Base-by-base conservation (phyloP, 2,113 vertebrate species). In the Elachura formosa region DNA sequence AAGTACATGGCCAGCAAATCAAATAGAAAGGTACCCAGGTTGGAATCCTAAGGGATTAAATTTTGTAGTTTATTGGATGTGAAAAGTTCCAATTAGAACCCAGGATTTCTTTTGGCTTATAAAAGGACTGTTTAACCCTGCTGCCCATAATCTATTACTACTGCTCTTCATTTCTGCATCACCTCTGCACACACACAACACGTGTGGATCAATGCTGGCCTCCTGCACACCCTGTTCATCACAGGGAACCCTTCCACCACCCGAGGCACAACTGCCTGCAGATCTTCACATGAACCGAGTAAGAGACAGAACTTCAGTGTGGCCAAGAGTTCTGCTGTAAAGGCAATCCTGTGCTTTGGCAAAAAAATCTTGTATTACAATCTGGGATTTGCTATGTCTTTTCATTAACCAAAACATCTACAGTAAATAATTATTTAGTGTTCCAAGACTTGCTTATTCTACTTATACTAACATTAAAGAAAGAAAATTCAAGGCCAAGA, bases 161-260 rank as follows among this genome's bases (percentile, higher is more conserved):
- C n/a, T 58, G 34, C 12, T 71, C 54, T 14, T 64, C 1, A 0
- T 31, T 63, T 29, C 49, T 64, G 31, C n/a, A 18, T 36, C 58
- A 6, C 22, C 26, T 26, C 1, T 36, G 40, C 22, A 46, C 58
- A 23, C 8, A 16, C 48, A 25, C 5, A 43, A 3, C 21, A 23
- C 0, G 0, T 4, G 9, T 6, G 14, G 5, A 8, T 20, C 17
- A 36, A 1, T 3, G 6, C 40, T 12, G 24, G n/a, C 28, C 45
- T 59, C 33, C 22, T 40, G 22, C 33, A n/a, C 31, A 7, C 12
- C 19, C 33, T 23, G 26, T 4, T 29, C 25, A 12, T 4, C 31
- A 12, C 0, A 0, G 14, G 33, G 21, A 68, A 18, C 4, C 33
- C 68, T 49, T 38, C 3, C 1, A 20, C 25, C 5, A 2, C 0